Conservation (phyloP, 2,797 vertebrate genomes). For the Cynopterus sphinx region DNA sequence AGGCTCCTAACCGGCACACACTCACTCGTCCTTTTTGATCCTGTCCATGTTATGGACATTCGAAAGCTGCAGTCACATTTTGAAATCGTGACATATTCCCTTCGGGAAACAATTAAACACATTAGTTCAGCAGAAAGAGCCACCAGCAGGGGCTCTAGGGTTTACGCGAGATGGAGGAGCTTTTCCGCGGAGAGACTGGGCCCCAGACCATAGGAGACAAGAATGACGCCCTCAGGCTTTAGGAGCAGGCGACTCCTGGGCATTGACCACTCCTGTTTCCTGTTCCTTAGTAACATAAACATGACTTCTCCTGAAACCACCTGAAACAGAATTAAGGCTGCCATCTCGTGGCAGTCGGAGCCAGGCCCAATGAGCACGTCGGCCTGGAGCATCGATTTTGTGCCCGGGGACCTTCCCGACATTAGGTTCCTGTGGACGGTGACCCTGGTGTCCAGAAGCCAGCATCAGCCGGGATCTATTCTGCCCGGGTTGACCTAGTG, state of each 20-base stretch:
- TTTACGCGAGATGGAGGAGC: neutral
- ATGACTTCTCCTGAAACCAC: neutral
- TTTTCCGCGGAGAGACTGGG: neutral
- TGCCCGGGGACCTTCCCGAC: accelerated
- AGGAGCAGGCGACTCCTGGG: neutral
- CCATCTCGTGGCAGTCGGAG: slow-evolving; percentile 48
- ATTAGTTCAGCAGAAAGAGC: neutral
- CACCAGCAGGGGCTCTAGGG: neutral
- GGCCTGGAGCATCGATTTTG: neutral
- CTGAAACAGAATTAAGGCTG: slow-evolving; percentile 42
- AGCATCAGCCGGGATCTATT: neutral
- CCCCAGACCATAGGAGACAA: neutral
- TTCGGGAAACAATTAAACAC: neutral
- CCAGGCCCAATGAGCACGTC: neutral
- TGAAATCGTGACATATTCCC: neutral
- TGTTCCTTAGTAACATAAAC: neutral
- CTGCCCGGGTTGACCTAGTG: neutral
- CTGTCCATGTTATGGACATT: neutral
- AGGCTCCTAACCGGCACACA: neutral
- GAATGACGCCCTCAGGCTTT: neutral
- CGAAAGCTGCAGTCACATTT: neutral
- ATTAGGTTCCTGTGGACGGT: neutral
- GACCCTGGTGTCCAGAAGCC: neutral
- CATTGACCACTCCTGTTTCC: neutral
- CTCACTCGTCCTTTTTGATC: neutral